Conservation (phyloP, 30 jellyfish, hydroid and myxozoan species). For the Cassiopea xamachana region DNA sequence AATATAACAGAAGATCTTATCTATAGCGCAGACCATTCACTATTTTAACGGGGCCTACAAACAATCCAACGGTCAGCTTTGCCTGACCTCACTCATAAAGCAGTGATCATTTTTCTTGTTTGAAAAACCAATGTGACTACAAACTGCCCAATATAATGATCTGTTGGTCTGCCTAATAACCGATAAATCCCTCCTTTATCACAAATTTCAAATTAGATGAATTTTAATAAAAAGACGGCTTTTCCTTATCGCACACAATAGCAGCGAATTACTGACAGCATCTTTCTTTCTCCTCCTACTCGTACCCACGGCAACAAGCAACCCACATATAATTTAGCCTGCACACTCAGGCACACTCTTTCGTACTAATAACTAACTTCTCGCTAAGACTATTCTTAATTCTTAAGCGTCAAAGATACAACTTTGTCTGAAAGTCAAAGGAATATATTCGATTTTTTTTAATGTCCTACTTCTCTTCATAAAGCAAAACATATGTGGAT, state of each 20-base stretch:
- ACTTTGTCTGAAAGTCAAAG: too few species aligned
- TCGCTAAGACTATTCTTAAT: too few species aligned
- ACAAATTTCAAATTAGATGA: background rate
- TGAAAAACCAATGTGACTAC: background rate
- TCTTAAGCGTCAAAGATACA: too few species aligned
- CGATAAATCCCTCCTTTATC: background rate
- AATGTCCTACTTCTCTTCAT: too few species aligned
- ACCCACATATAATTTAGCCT: too few species aligned
- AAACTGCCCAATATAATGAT: background rate
- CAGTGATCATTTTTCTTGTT: background rate
- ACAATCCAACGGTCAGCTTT: background rate
- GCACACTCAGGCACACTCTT: too few species aligned
- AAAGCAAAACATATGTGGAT: too few species aligned
- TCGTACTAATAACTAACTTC: too few species aligned
- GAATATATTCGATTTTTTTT: too few species aligned
- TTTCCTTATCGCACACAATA: background rate
- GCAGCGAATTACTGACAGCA: background rate
- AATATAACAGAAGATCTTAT: background rate
- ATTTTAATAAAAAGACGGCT: background rate
- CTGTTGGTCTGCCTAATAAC: background rate
- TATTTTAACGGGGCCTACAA: too few species aligned
- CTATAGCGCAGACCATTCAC: background rate
- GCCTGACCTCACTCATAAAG: background rate
- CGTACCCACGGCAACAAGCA: too few species aligned
- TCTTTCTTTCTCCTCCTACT: background rate